phyloP scores from a whole-genome alignment of 2,888 invertebrate species.

The Axea sp. region DNA sequence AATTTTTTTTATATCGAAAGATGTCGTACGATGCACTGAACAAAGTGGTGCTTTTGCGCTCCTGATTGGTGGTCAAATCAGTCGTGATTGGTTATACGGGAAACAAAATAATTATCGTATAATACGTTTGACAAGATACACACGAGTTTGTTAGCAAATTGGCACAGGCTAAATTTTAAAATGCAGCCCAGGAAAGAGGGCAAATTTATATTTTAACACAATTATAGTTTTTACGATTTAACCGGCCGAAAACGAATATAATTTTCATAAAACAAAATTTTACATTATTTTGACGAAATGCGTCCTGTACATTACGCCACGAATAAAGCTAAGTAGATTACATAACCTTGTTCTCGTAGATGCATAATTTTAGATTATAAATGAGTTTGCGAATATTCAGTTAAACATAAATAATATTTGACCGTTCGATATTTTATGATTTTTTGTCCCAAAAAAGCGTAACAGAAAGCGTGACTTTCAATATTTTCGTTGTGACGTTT shows the following conservation, averaged over 20 bases:
- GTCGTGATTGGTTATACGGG: conserved; percentile 72
- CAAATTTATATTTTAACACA: conserved; percentile 42
- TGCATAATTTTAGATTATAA: conserved; percentile 45
- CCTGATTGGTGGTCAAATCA: conserved; percentile 75
- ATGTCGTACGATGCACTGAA: too few relatives aligned
- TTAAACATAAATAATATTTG: conserved; percentile 42
- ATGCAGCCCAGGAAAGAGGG: conserved; percentile 34
- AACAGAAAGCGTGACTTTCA: conserved; percentile 15
- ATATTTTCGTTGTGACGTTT: conserved; percentile 35
- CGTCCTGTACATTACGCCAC: conserved; percentile 4
- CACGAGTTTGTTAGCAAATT: conserved; percentile 57
- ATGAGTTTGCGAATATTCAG: conserved; percentile 30
- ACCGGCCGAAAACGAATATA: conserved; percentile 47
- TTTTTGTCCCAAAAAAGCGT: conserved; percentile 18
- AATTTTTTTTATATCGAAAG: too few relatives aligned
- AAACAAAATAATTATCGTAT: conserved; percentile 72
- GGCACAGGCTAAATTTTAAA: conserved; percentile 20
- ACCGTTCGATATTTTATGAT: conserved; percentile 13
- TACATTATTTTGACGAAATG: conserved; percentile 1
- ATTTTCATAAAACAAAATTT: conserved; percentile 56
- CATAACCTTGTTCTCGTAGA: conserved; percentile 27
- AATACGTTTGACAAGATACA: conserved; percentile 54
- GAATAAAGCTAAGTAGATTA: conserved; percentile 50
- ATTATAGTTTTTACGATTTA: conserved; percentile 51
- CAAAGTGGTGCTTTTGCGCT: conserved; percentile 45